Conservation (phyloP, 2,797 vertebrate genomes). For the Lutjanus argentimaculatus region DNA sequence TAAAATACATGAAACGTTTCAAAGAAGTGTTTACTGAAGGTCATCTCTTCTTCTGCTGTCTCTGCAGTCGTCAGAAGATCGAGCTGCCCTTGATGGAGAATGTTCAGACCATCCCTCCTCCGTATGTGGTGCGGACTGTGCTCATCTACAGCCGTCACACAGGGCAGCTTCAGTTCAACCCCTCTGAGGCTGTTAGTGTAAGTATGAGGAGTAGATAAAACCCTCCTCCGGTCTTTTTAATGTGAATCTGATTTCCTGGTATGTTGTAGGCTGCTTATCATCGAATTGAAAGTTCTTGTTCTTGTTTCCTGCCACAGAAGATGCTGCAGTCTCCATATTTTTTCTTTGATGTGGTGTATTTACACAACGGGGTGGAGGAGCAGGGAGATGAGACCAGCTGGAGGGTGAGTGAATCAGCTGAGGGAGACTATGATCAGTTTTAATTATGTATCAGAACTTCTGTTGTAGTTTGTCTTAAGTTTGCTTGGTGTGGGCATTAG, state of each 20-base stretch:
- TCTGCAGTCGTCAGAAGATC: conserved; percentile 91
- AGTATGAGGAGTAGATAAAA: conserved; percentile 21
- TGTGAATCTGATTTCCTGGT: not conserved
- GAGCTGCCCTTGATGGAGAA: conserved; percentile 93
- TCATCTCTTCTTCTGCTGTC: not conserved
- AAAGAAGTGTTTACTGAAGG: not conserved
- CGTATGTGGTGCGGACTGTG: conserved; percentile 93
- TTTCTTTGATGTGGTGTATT: conserved; percentile 95
- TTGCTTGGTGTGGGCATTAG: not conserved
- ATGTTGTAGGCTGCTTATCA: not conserved
- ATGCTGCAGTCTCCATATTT: conserved; percentile 97
- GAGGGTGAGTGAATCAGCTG: conserved; percentile 86
- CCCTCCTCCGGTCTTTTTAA: not conserved
- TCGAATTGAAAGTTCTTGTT: not conserved
- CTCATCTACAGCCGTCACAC: conserved; percentile 92
- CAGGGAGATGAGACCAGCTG: conserved; percentile 91
- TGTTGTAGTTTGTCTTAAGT: not conserved
- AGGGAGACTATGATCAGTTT: not conserved
- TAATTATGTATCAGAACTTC: not conserved
- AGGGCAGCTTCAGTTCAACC: conserved; percentile 90
- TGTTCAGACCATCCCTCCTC: conserved; percentile 93
- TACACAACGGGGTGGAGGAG: conserved; percentile 94
- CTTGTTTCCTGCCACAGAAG: conserved; percentile 85
- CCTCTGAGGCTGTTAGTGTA: conserved; percentile 92
- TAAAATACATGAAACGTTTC: not conserved